Base-by-base conservation (phyloP, 2,797 vertebrate species). In the Chloroceryle amazona region DNA sequence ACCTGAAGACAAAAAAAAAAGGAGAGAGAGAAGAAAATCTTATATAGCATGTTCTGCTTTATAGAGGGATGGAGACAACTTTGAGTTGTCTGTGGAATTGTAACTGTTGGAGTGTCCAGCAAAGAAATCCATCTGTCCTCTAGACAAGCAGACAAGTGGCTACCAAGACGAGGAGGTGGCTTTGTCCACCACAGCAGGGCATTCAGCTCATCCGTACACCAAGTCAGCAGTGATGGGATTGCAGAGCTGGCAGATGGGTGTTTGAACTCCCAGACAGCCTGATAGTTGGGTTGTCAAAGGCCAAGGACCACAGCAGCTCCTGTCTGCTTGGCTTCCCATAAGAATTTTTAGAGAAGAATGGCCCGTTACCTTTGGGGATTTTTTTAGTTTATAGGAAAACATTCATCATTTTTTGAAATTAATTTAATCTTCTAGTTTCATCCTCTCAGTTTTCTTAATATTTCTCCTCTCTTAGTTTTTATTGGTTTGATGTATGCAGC, bases 161-260 rank as follows among this genome's bases (percentile, higher is more conserved):
- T 39, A 49, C 29, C 15, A 35, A 1, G 4, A 44, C 10, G 35
- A 58, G 21, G 70, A 79, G 35, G 11, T 67, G 39, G 6, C 14
- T 47, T 84, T 62, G 20, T 81, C 39, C 26, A 49, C 3, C 37
- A 28, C 23, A 54, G 35, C 0, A 5, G 81, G 37, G 7, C 28
- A 5, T 39, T 17, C 0, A 1, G 12, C 54, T 86, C 1, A 0
- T n/a, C n/a, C 28, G 12, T 37, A 31, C 17, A n/a, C 41, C 47
- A 29, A 0, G 1, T 2, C 41, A 82, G 71, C 72, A 76, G 51
- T 3, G 51, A 7, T 28, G 55, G 55, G 21, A 31, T 13, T 72
- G 70, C 31, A 81, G 41, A 84, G 74, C 76, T 86, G 86, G 28
- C 18, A 51, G 6, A 1, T 15, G 65, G 37, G 29, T 46, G 28